These are phyloP conservation scores for Latrodectus hesperus DNA, from an alignment of 2,888 invertebrate genomes.

Conservation along the genomic window DNA sequence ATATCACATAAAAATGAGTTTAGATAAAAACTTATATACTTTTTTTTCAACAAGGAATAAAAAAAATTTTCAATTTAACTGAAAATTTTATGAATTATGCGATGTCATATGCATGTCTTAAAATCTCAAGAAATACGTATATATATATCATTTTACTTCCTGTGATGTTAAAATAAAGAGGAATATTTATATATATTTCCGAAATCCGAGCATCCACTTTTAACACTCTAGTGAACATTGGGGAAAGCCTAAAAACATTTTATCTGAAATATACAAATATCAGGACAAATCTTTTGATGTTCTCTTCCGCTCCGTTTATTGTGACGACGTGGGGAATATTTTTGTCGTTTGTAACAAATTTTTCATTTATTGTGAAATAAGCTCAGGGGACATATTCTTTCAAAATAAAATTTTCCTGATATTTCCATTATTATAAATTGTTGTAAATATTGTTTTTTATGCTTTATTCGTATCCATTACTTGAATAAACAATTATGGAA, in stretches of 20 bases:
- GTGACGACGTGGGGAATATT: conserved; percentile 13
- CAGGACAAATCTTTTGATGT: conserved; percentile 18
- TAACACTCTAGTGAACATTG: conserved; percentile 51
- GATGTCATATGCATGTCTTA: too few relatives aligned
- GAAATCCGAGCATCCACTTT: conserved; percentile 56
- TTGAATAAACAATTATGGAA: too few relatives aligned
- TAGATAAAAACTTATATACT: too few relatives aligned
- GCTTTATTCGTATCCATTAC: too few relatives aligned
- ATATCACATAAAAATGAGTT: too few relatives aligned
- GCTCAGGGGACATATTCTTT: background rate
- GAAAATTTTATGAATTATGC: too few relatives aligned
- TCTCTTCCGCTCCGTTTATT: conserved; percentile 31
- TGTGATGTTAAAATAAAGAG: conserved; percentile 18
- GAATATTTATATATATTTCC: conserved; percentile 40
- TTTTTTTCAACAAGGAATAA: too few relatives aligned
- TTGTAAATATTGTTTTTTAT: too few relatives aligned
- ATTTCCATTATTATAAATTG: too few relatives aligned
- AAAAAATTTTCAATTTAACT: too few relatives aligned
- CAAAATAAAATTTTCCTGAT: too few relatives aligned
- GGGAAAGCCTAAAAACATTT: conserved; percentile 38
- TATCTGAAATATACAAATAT: conserved; percentile 41
- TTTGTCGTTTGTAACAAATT: conserved; percentile 24
- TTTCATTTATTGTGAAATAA: conserved; percentile 27
- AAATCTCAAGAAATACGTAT: background rate
- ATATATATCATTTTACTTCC: conserved; percentile 24